Evolutionary conservation across 2,797 vertebrate genomes (phyloP).

Genomic region (Spinus olivaceus): DNA sequence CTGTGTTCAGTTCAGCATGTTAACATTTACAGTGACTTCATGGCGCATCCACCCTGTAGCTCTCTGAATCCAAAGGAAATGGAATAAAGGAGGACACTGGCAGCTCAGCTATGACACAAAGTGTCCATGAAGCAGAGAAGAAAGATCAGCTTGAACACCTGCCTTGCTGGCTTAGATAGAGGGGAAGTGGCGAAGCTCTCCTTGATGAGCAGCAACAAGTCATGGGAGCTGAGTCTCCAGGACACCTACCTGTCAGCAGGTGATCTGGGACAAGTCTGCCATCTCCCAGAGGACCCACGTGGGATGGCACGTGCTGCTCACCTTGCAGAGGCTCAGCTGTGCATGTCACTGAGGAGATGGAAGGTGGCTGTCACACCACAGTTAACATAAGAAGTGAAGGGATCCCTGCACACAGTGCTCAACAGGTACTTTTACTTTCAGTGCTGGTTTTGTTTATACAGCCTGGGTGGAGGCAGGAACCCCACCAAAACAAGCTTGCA

Average conservation of each 20-base stretch:
- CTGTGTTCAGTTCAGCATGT: background rate
- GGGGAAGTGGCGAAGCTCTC: background rate
- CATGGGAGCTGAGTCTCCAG: conserved; percentile 1
- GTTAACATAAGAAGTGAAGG: background rate
- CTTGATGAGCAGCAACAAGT: background rate
- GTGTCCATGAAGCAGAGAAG: background rate
- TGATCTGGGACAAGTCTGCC: background rate
- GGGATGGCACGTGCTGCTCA: background rate
- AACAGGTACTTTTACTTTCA: background rate
- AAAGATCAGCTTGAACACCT: background rate
- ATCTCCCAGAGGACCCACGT: background rate
- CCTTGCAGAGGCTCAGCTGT: background rate
- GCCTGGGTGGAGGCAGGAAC: background rate
- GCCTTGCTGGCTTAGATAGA: background rate
- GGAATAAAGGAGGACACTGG: background rate
- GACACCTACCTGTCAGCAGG: background rate
- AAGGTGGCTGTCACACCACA: background rate
- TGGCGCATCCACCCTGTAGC: background rate
- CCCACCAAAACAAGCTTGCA: conserved; percentile 34
- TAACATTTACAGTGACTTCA: background rate
- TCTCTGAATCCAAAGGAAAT: background rate
- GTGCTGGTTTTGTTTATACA: background rate
- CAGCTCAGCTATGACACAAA: background rate
- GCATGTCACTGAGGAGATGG: background rate
- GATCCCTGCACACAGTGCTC: background rate